These are phyloP conservation scores for Lasioglossum albipes DNA, from an alignment of 1,140 invertebrate genomes.

Conservation along the genomic window DNA sequence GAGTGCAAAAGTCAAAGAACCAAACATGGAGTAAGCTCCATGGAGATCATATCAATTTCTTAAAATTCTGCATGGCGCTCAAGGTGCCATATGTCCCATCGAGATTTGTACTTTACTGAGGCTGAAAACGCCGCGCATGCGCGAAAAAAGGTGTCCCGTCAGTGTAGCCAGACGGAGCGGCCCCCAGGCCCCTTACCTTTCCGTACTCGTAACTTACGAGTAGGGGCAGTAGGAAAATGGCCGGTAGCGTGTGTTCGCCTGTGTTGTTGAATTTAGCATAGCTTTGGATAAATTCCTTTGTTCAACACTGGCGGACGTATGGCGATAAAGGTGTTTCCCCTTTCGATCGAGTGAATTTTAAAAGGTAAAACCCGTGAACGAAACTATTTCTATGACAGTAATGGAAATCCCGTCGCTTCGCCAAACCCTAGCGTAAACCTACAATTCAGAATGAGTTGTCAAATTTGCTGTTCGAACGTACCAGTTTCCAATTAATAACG, in stretches of 20 bases:
- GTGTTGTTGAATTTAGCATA: conserved; percentile 6
- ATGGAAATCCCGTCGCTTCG: background rate
- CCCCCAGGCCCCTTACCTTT: no score
- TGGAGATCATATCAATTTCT: no score
- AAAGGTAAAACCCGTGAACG: conserved; percentile 49
- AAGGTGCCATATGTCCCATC: no score
- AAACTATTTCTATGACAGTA: background rate
- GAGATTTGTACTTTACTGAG: no score
- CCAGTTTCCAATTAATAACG: background rate
- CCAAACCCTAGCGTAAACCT: background rate
- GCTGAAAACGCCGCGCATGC: no score
- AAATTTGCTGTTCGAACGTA: background rate
- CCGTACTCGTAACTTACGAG: no score
- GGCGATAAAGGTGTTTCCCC: conserved; percentile 13
- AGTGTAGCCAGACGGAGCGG: no score
- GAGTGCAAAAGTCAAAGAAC: no score
- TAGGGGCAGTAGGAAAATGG: conserved; percentile 62
- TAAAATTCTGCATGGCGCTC: no score
- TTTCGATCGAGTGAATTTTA: conserved; percentile 21
- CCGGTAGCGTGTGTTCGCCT: conserved; percentile 61
- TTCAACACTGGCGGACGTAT: conserved; percentile 15
- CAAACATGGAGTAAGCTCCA: no score
- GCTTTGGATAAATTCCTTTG: background rate
- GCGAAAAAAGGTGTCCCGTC: no score
- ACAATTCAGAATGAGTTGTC: conserved; percentile 6